These are phyloP conservation scores for Zenarchopterus dispar DNA, from an alignment of 2,797 vertebrate genomes.

Conservation along the genomic window DNA sequence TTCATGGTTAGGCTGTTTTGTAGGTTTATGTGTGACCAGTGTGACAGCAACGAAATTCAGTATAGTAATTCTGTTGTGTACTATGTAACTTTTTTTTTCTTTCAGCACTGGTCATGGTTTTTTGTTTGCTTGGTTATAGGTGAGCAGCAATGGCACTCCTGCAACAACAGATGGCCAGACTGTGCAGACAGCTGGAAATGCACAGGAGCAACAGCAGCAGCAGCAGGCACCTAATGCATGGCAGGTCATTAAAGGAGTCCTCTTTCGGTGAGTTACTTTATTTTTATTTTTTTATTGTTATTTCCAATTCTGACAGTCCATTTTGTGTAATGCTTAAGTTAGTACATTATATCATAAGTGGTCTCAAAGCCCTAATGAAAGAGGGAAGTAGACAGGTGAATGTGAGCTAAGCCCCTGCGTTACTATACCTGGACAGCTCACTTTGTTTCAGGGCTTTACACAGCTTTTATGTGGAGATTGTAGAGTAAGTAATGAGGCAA, in stretches of 20 bases:
- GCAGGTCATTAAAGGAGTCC: constrained; percentile 95
- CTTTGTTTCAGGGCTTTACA: background rate
- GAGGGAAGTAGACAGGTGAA: background rate
- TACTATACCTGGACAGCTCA: background rate
- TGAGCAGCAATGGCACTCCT: constrained; percentile 89
- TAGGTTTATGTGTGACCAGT: no score
- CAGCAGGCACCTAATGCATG: constrained; percentile 88
- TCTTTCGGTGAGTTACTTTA: constrained; percentile 85
- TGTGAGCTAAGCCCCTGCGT: background rate
- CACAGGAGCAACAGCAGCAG: constrained; percentile 79
- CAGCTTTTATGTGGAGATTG: no score
- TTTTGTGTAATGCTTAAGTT: constrained; percentile 8
- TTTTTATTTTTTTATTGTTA: background rate
- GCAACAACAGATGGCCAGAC: constrained; percentile 80
- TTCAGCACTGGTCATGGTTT: background rate
- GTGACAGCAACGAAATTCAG: no score
- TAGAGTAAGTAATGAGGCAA: no score
- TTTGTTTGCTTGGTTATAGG: constrained; percentile 69
- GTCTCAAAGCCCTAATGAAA: constrained; percentile 13
- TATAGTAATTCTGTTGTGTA: no score
- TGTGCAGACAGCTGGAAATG: constrained; percentile 79
- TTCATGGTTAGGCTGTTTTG: no score
- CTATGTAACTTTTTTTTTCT: background rate
- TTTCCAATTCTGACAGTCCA: constrained; percentile 4
- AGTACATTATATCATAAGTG: background rate